A percentile compares a stretch with the other conserved stretches of the same genome.
phyloP scores from a whole-genome alignment of 53 echinoderm and acorn worm genomes.

The Stichopus horrens region DNA sequence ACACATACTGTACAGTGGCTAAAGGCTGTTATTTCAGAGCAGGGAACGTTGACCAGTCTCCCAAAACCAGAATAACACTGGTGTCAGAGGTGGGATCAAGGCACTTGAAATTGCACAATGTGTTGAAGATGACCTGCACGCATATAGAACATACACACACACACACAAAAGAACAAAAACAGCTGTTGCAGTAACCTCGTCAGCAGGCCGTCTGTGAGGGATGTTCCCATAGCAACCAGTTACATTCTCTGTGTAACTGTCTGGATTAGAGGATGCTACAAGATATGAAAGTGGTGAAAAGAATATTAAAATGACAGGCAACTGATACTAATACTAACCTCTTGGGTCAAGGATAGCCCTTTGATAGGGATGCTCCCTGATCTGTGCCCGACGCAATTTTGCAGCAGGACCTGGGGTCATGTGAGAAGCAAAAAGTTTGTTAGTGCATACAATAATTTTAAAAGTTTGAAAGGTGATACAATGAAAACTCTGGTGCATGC shows the following conservation, averaged over 20 bases:
- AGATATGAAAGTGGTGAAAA: background rate
- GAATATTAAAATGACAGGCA: background rate
- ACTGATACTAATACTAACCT: slow-evolving; percentile 73
- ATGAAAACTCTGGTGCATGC: slow-evolving; percentile 11
- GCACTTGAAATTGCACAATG: slow-evolving; percentile 1
- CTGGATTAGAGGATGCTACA: background rate
- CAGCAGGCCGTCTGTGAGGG: background rate
- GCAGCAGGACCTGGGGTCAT: slow-evolving; percentile 87
- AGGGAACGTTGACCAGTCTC: background rate
- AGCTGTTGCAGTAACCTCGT: background rate
- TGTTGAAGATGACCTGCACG: background rate
- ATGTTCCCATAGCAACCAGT: background rate
- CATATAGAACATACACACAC: background rate
- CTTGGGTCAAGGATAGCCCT: slow-evolving; percentile 90
- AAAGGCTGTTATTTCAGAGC: no score
- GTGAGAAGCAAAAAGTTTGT: slow-evolving; percentile 42
- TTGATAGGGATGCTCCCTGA: slow-evolving; percentile 99
- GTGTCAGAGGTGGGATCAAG: background rate
- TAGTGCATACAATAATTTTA: slow-evolving; percentile 18
- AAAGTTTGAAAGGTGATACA: background rate
- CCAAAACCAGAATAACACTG: background rate
- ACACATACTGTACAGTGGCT: no score
- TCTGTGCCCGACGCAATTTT: slow-evolving; percentile 73
- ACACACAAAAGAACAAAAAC: background rate
- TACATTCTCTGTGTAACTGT: background rate